Conservation (phyloP, 2,113 vertebrate genomes). For the Daphoenositta chrysoptera region DNA sequence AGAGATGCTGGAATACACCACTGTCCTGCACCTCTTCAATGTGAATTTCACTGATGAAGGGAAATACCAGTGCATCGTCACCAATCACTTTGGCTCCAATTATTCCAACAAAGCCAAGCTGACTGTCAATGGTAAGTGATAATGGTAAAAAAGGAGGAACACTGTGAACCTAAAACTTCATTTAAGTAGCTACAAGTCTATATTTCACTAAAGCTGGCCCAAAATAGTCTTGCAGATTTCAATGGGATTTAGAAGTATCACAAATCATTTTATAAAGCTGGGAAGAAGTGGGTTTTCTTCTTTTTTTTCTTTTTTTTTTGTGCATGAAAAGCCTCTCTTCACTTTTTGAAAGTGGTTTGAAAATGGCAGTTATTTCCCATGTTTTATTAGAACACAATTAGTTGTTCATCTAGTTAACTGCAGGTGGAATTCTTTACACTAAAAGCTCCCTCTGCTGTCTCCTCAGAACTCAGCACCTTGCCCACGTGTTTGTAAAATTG, state of each 20-base stretch:
- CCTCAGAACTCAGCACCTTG: not conserved
- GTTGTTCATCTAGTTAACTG: not conserved
- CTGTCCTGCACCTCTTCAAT: slow-evolving; percentile 74
- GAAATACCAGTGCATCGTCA: slow-evolving; percentile 80
- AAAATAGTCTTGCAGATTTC: not conserved
- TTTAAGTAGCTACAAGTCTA: not conserved
- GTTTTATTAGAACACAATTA: not conserved
- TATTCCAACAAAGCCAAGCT: slow-evolving; percentile 82
- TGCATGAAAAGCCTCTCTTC: not conserved
- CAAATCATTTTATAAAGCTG: not conserved
- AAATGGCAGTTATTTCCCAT: not conserved
- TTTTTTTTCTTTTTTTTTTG: no score
- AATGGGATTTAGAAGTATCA: not conserved
- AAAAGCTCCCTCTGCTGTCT: slow-evolving; percentile 46
- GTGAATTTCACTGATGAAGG: slow-evolving; percentile 85
- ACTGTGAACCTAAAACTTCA: not conserved
- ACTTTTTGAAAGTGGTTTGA: not conserved
- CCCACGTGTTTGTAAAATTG: not conserved
- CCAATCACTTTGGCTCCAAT: slow-evolving; percentile 83
- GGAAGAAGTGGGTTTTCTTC: not conserved
- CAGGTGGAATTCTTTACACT: not conserved
- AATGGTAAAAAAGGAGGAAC: not conserved
- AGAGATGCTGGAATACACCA: slow-evolving; percentile 75
- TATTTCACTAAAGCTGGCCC: not conserved
- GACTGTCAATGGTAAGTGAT: slow-evolving; percentile 80